Evolutionary conservation across 2,797 vertebrate genomes (phyloP).

Genomic region (Tiaroga cobitis): DNA sequence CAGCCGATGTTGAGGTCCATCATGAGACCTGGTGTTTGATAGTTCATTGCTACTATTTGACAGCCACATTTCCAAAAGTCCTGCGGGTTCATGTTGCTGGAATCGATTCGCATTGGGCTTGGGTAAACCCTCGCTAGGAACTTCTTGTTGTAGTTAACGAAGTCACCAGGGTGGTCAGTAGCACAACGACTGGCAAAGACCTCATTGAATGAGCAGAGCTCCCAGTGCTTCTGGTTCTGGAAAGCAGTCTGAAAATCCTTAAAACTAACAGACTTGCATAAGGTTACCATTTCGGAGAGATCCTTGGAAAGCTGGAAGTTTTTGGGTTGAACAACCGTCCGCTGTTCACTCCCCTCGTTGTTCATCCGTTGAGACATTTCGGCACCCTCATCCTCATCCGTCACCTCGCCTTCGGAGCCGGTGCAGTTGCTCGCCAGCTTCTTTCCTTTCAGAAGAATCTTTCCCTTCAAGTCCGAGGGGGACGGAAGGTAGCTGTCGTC

Average conservation of each 20-base stretch:
- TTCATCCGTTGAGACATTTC: constrained; percentile 94
- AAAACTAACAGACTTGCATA: constrained; percentile 96
- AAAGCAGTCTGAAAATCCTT: constrained; percentile 93
- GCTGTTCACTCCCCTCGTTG: constrained; percentile 85
- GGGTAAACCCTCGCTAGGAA: constrained; percentile 94
- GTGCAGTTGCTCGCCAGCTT: constrained; percentile 87
- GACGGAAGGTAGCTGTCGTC: constrained; percentile 94
- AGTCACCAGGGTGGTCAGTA: constrained; percentile 93
- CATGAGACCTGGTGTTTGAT: constrained; percentile 97
- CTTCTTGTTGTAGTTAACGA: constrained; percentile 98
- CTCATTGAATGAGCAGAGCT: constrained; percentile 97
- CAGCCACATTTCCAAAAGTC: constrained; percentile 99
- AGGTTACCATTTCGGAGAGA: constrained; percentile 92
- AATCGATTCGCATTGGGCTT: constrained; percentile 98
- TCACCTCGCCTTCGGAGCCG: constrained; percentile 92
- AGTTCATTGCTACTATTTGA: constrained; percentile 99
- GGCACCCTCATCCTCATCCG: constrained; percentile 95
- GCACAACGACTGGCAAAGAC: constrained; percentile 92
- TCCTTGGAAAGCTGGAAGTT: constrained; percentile 95
- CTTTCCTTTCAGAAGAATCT: constrained; percentile 94
- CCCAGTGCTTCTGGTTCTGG: constrained; percentile 96
- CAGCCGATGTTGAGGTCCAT: constrained; percentile 99
- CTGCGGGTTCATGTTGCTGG: constrained; percentile 99
- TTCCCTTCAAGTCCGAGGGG: constrained; percentile 87
- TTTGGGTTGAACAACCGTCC: constrained; percentile 79